Percentiles rank a stretch among this genome's conserved stretches.
phyloP scores from a whole-genome alignment of 2,797 vertebrate genomes.

The Pristis pectinata region DNA sequence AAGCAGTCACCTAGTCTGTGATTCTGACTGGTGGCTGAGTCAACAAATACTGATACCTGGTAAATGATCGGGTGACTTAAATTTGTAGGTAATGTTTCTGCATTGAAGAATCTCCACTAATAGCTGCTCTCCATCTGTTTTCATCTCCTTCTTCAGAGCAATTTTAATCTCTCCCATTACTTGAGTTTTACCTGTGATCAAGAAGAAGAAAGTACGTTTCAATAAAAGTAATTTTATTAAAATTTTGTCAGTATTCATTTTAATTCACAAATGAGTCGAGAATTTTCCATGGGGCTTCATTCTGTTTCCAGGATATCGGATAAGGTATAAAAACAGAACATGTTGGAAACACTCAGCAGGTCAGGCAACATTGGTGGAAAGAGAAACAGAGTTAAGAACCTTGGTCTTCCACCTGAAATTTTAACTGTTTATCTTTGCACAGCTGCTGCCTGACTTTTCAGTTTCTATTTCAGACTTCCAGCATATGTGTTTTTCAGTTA shows the following conservation, averaged over 20 bases:
- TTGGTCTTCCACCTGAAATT: no score
- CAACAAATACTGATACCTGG: constrained; percentile 67
- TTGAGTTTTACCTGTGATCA: constrained; percentile 76
- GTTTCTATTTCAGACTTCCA: no score
- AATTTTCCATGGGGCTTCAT: background rate
- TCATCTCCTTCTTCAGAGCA: constrained; percentile 92
- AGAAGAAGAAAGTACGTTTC: constrained; percentile 43
- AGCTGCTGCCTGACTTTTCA: no score
- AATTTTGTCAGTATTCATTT: background rate
- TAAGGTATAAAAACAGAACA: no score
- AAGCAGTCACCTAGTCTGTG: background rate
- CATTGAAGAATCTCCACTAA: constrained; percentile 96
- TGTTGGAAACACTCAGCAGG: no score
- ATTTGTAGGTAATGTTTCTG: constrained; percentile 98
- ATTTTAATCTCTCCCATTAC: constrained; percentile 98
- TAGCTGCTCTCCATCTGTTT: constrained; percentile 91
- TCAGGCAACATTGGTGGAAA: no score
- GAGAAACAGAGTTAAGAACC: no score
- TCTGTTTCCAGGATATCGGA: background rate
- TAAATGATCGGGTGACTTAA: constrained; percentile 96
- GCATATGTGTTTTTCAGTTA: no score
- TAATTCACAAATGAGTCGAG: background rate
- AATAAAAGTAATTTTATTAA: constrained; percentile 27
- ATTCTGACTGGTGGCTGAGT: background rate
- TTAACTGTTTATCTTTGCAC: no score